A percentile compares a stretch with the other conserved stretches of the same genome.
Evolutionary conservation across 2,113 vertebrate species (phyloP).

Genomic region (Meleagris gallopavo): DNA sequence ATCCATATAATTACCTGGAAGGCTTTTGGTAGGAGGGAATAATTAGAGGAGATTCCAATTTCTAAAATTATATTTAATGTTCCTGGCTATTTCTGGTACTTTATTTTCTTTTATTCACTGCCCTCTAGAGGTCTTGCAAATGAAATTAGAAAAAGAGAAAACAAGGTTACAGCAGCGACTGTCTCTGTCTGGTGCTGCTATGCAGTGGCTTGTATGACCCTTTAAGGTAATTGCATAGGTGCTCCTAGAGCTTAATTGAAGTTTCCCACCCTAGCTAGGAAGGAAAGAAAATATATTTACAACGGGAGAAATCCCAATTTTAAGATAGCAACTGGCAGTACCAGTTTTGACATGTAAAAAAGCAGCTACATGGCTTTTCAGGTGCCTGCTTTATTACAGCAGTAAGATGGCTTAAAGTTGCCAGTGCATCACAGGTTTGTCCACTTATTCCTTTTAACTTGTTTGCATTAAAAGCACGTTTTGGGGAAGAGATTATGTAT

Average conservation of each 20-base stretch:
- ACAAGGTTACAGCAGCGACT: background rate
- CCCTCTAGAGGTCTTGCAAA: conserved; percentile 68
- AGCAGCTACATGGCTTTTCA: background rate
- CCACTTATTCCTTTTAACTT: background rate
- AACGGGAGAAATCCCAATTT: background rate
- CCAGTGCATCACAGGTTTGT: background rate
- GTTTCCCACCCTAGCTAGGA: background rate
- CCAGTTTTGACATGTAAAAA: background rate
- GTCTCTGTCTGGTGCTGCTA: background rate
- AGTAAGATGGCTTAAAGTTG: background rate
- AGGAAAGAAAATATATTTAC: background rate
- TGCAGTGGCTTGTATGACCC: background rate
- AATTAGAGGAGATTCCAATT: background rate
- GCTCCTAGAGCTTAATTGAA: background rate
- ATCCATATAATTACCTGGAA: conserved; percentile 35
- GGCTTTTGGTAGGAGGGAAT: conserved; percentile 1
- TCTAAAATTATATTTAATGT: background rate
- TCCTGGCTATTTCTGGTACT: background rate
- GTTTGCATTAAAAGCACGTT: background rate
- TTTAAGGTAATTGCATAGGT: background rate
- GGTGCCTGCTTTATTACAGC: background rate
- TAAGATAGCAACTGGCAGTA: background rate
- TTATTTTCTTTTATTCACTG: conserved; percentile 71
- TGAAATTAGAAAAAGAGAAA: background rate
- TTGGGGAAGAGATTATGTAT: background rate